A percentile compares a stretch with the other conserved stretches of the same genome.
Conservation (phyloP, 2,797 vertebrate species). For the Apogon hyalosoma region DNA sequence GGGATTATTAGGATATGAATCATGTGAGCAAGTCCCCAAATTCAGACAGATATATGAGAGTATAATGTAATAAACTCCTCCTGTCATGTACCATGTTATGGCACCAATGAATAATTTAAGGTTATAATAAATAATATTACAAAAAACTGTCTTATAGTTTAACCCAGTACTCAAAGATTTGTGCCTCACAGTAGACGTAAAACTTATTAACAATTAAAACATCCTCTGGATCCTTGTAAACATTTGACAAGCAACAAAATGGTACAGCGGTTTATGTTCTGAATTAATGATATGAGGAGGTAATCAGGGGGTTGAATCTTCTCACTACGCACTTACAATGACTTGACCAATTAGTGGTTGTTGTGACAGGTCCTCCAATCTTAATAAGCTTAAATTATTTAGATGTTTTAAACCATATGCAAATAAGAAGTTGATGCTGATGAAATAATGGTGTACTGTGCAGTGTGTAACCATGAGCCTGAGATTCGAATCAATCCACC, state of each 20-base stretch:
- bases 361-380: slow-evolving; percentile 71
- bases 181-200: slow-evolving; percentile 77
- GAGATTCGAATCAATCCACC: neutral
- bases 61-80: too few species aligned
- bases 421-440: slow-evolving; percentile 50
- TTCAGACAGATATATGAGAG: too few species aligned
- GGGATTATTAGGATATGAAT: too few species aligned
- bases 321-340: slow-evolving; percentile 49
- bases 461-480: slow-evolving; percentile 10
- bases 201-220: slow-evolving; percentile 78
- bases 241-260: slow-evolving; percentile 79
- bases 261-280: slow-evolving; percentile 74
- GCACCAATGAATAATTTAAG: neutral
- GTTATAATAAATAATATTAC: neutral
- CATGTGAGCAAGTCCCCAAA: too few species aligned
- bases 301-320: slow-evolving; percentile 60
- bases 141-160: slow-evolving; percentile 5
- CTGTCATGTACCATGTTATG: too few species aligned
- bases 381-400: slow-evolving; percentile 77
- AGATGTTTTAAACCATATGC: slow-evolving; percentile 55
- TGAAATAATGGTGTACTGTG: slow-evolving; percentile 34
- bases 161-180: slow-evolving; percentile 16
- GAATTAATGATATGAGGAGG: slow-evolving; percentile 75
- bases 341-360: slow-evolving; percentile 67
- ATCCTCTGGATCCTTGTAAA: slow-evolving; percentile 72